Evolutionary conservation across 2,113 vertebrate species (phyloP).

Genomic region (western clawed frog (Xenopus tropicalis)): DNA sequence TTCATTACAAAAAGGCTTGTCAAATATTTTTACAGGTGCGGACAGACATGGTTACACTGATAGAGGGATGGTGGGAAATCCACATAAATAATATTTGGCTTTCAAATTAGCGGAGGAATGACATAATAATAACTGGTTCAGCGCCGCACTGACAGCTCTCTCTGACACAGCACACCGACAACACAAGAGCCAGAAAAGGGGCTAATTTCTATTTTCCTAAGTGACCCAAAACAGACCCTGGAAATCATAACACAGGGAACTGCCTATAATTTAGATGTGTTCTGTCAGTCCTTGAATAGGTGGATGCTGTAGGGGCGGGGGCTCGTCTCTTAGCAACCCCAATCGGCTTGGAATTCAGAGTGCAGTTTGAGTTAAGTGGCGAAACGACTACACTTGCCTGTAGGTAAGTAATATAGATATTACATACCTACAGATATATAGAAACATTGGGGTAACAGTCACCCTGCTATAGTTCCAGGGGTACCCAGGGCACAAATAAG

Average conservation of each 20-base stretch:
- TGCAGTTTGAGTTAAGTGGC: too few relatives aligned
- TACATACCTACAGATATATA: too few relatives aligned
- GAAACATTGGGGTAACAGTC: too few relatives aligned
- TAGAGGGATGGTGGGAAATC: constrained; percentile 36
- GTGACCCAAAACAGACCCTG: background rate
- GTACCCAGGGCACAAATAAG: too few relatives aligned
- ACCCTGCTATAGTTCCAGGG: too few relatives aligned
- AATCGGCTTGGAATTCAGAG: too few relatives aligned
- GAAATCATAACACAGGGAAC: background rate
- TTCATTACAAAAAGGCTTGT: constrained; percentile 20
- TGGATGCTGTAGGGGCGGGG: too few relatives aligned
- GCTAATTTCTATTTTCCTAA: constrained; percentile 14
- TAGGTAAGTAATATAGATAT: too few relatives aligned
- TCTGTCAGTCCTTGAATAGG: background rate
- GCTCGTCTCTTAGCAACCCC: too few relatives aligned
- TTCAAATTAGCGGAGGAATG: constrained; percentile 31
- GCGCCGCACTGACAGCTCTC: background rate
- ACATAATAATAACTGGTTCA: constrained; percentile 26
- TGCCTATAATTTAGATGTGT: constrained; percentile 1
- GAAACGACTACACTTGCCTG: too few relatives aligned
- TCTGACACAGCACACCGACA: constrained; percentile 4
- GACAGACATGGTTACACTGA: background rate
- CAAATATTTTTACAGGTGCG: constrained; percentile 37
- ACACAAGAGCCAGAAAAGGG: background rate
- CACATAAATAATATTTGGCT: constrained; percentile 38